These are phyloP conservation scores for Oryctolagus cuniculus DNA, from an alignment of 2,113 vertebrate genomes.

Conservation along the genomic window mOryCun1.1 NC_091438.1:150747001-150747500, in stretches of 20 bases:
- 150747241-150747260: background rate
- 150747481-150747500: background rate
- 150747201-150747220: background rate
- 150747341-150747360: accelerated
- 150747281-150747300: background rate
- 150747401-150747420: too few relatives aligned
- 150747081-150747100: background rate
- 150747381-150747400: background rate
- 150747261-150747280: background rate
- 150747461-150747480: background rate
- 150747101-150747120: background rate
- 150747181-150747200: background rate
- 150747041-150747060: background rate
- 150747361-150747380: background rate
- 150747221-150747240: background rate
- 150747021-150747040: background rate
- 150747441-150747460: background rate
- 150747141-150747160: background rate
- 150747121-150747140: background rate
- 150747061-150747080: background rate
- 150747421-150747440: background rate
- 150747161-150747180: background rate
- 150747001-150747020: background rate
- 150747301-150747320: background rate
- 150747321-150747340: background rate